Evolutionary conservation across 2,797 vertebrate species (phyloP).

Genomic region (Varecia variegata): DNA sequence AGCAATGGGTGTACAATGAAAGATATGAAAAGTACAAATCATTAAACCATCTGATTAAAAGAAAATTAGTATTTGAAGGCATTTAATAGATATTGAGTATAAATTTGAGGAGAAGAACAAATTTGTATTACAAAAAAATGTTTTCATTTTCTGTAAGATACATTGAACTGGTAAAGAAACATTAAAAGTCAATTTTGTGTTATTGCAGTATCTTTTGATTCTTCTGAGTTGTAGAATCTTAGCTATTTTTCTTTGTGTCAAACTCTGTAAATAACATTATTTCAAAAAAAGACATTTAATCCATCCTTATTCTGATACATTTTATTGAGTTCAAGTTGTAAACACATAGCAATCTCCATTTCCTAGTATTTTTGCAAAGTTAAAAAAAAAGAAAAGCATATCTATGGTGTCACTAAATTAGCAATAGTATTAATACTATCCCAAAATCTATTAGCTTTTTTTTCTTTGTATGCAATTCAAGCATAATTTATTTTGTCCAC

Average conservation of each 20-base stretch:
- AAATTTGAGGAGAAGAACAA: conserved; percentile 43
- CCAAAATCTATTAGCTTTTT: not conserved
- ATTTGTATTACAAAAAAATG: conserved; percentile 64
- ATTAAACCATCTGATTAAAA: conserved; percentile 36
- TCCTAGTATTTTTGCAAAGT: not conserved
- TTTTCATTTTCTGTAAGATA: conserved; percentile 79
- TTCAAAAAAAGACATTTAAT: conserved; percentile 16
- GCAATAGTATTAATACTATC: not conserved
- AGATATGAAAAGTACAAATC: conserved; percentile 13
- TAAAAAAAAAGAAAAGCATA: not conserved
- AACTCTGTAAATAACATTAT: not conserved
- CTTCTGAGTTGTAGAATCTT: conserved; percentile 66
- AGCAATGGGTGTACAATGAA: conserved; percentile 47
- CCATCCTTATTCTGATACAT: not conserved
- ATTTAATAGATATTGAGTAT: conserved; percentile 45
- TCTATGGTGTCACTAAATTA: not conserved
- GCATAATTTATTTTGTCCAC: not conserved
- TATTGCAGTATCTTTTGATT: conserved; percentile 75
- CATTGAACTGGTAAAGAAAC: conserved; percentile 75
- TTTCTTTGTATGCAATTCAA: not conserved
- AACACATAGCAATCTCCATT: not conserved
- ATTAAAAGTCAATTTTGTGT: conserved; percentile 79
- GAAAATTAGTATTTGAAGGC: conserved; percentile 49
- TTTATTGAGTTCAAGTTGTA: conserved; percentile 30
- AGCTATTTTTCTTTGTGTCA: conserved; percentile 53